These are phyloP conservation scores for Perccottus glenii DNA, from an alignment of 2,113 vertebrate species.

Conservation along the genomic window DNA sequence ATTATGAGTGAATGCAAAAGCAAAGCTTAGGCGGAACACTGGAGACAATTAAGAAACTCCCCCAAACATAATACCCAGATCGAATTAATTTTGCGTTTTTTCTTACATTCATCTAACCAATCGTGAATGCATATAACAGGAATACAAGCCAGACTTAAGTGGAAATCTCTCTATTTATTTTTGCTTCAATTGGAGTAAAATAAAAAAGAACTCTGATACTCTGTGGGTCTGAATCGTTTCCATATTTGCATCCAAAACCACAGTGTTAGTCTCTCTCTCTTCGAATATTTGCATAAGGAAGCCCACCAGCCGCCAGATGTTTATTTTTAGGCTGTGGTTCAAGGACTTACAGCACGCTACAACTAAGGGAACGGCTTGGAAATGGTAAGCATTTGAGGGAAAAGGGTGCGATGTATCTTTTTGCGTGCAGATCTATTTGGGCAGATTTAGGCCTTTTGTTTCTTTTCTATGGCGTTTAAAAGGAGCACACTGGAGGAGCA, in stretches of 20 bases:
- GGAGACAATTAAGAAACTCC: constrained; percentile 78
- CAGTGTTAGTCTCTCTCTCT: constrained; percentile 67
- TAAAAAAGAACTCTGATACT: constrained; percentile 53
- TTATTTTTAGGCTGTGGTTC: constrained; percentile 81
- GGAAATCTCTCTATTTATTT: constrained; percentile 76
- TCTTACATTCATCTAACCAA: constrained; percentile 74
- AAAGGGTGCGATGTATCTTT: constrained; percentile 45
- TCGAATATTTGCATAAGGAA: constrained; percentile 77
- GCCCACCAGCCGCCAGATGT: constrained; percentile 69
- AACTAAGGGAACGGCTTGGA: constrained; percentile 66
- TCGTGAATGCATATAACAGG: constrained; percentile 74
- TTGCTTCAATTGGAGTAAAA: constrained; percentile 42
- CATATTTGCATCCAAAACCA: constrained; percentile 77
- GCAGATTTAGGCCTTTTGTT: constrained; percentile 75
- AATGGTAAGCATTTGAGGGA: constrained; percentile 18
- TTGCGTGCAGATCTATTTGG: constrained; percentile 55
- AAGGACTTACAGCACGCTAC: constrained; percentile 72
- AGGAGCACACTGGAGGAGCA: constrained; percentile 55
- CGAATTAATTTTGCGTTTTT: constrained; percentile 81
- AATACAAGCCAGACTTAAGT: constrained; percentile 70
- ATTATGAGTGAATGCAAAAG: constrained; percentile 77
- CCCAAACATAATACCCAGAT: constrained; percentile 83
- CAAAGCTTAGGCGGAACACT: constrained; percentile 76
- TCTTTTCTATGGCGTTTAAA: constrained; percentile 46
- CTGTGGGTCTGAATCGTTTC: constrained; percentile 77